Evolutionary conservation across 2,797 vertebrate genomes (phyloP), one percentile per base, ranked within the genome.

Genomic region (Catostomus latipinnis): DNA sequence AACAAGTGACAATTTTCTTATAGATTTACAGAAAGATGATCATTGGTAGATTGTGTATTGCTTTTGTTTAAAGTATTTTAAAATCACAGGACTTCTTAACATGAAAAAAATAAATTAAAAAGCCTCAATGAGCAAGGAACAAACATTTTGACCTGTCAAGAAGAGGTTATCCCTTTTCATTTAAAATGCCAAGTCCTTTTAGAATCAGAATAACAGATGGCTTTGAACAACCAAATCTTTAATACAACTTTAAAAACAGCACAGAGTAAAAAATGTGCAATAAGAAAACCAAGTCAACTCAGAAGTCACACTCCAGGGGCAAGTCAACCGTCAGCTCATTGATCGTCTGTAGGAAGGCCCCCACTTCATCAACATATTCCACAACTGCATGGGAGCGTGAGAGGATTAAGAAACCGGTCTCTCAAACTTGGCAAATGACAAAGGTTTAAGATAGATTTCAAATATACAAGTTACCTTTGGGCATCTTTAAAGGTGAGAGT

Each of bases 321-420:
- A 88, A 62, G 7, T 85, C 84, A 10, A 87, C 60, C 1, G 80
- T 86, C 58, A 88, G 73, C 58, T 86, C 83, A 61, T 12, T 68
- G 74, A 88, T 78, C 0, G 83, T 81, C 72, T 85, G 72, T 16
- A 88, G 76, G 71, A 88, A 88, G 3, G 71, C 73, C 16, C 78
- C 63, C 69, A 84, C 60, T 67, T 88, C 84, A 56, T 83, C 80
- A 54, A 11, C 65, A 61, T 61, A 73, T n/a, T 61, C 54, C 18
- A 48, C 69, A 75, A 49, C 43, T 45, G n/a, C 61, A 67, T 14
- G 1, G 22, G 4, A 54, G 5, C 68, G 1, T 22, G 4, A 54
- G 5, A 74, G 1, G 0, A 45, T 16, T 14, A 6, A 11, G 1
- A 7, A 11, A 7, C 1, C 1, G 16, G 0, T 13, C 46, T 10